Evolutionary conservation across 2,888 invertebrate species (phyloP).

Genomic region (Mythimna vitellina): DNA sequence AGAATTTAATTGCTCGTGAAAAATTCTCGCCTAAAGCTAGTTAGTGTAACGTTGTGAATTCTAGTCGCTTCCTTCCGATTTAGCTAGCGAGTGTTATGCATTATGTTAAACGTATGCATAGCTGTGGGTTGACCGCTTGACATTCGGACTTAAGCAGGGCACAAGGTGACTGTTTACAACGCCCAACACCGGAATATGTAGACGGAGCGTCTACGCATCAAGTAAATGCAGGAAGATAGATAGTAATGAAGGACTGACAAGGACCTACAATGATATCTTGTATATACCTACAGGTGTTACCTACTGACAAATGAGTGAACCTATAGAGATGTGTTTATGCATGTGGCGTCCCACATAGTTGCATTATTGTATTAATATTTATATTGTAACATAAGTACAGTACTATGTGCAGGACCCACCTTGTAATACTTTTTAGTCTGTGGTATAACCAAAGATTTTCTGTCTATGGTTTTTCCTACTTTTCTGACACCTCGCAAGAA

Average conservation of each 20-base stretch:
- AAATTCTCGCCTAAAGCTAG: not conserved
- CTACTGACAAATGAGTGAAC: too few relatives aligned
- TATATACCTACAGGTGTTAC: too few relatives aligned
- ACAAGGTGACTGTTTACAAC: slow-evolving; percentile 52
- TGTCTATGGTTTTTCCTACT: too few relatives aligned
- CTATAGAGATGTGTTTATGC: too few relatives aligned
- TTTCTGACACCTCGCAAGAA: too few relatives aligned
- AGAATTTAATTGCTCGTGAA: not conserved
- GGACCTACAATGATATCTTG: not conserved
- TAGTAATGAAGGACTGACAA: not conserved
- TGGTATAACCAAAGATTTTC: too few relatives aligned
- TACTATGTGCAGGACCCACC: too few relatives aligned
- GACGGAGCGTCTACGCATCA: slow-evolving; percentile 39
- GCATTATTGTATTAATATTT: too few relatives aligned
- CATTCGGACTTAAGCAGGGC: slow-evolving; percentile 60
- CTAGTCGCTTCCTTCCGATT: slow-evolving; percentile 56
- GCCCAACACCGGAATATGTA: slow-evolving; percentile 50
- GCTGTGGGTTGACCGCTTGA: slow-evolving; percentile 49
- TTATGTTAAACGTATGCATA: slow-evolving; percentile 55
- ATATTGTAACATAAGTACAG: too few relatives aligned
- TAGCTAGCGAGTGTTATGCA: slow-evolving; percentile 40
- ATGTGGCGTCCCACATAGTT: too few relatives aligned
- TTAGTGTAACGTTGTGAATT: slow-evolving; percentile 23
- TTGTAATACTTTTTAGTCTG: too few relatives aligned
- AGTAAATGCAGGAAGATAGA: not conserved